Evolutionary conservation across 2,113 vertebrate genomes (phyloP).

Genomic region (Anser brachyrhynchus): DNA sequence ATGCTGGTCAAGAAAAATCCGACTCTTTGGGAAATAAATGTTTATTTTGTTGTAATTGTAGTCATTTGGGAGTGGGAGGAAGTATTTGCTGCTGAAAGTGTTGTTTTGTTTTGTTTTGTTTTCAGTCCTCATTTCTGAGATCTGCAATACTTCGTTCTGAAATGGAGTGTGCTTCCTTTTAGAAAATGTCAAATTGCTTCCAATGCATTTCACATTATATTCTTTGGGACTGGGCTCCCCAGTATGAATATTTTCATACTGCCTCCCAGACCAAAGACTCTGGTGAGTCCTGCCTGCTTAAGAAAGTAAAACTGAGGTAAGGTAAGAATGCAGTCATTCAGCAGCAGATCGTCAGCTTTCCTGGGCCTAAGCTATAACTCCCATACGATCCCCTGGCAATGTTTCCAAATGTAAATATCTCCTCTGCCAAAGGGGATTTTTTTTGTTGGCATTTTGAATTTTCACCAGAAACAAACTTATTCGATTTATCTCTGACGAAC

Average conservation of each 20-base stretch:
- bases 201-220: neutral
- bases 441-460: slow-evolving; percentile 31
- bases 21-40: neutral
- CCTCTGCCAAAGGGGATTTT: slow-evolving; percentile 5
- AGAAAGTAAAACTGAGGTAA: neutral
- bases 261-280: neutral
- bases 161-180: neutral
- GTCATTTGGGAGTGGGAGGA: neutral
- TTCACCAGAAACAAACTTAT: slow-evolving; percentile 3
- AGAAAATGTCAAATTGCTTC: neutral
- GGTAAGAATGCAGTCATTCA: neutral
- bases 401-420: slow-evolving; percentile 1
- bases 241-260: neutral
- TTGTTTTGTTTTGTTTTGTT: neutral
- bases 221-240: neutral
- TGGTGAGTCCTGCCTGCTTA: neutral
- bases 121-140: neutral
- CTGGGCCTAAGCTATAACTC: neutral
- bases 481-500: neutral
- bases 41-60: neutral
- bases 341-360: slow-evolving; percentile 5
- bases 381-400: neutral
- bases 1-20: neutral
- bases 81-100: neutral
- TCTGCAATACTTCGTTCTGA: neutral